Evolutionary conservation across 2,888 invertebrate species (phyloP).

Genomic region (Chrysotoxum bicinctum): DNA sequence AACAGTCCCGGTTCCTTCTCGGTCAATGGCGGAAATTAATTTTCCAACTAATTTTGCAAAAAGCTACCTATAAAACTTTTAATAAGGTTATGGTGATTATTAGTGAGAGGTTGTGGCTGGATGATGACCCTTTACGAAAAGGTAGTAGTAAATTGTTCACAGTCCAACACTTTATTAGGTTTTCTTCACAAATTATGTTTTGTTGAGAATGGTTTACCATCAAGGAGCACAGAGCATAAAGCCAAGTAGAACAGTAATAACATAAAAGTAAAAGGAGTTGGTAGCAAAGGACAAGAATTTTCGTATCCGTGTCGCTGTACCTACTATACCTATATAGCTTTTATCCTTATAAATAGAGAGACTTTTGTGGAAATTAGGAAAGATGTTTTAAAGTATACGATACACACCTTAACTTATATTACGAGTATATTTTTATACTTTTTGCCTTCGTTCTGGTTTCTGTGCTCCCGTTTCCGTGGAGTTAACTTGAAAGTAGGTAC

Average conservation of each 20-base stretch:
- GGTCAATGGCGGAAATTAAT: constrained; percentile 71
- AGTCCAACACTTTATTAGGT: constrained; percentile 62
- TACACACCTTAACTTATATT: constrained; percentile 2
- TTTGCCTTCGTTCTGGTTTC: not conserved
- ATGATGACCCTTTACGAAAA: constrained; percentile 62
- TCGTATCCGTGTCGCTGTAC: constrained; percentile 3
- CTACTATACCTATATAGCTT: not conserved
- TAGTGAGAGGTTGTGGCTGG: constrained; percentile 60
- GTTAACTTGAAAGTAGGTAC: constrained; percentile 23
- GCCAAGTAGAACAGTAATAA: not conserved
- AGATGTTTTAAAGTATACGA: constrained; percentile 37
- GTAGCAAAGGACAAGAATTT: not conserved
- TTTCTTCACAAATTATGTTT: constrained; percentile 42
- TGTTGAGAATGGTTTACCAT: constrained; percentile 45
- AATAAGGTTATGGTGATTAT: constrained; percentile 70
- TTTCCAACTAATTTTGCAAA: constrained; percentile 71
- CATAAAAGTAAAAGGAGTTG: constrained; percentile 32
- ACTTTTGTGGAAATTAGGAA: constrained; percentile 61
- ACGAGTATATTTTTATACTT: not conserved
- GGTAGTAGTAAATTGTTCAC: constrained; percentile 54
- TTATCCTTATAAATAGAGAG: not conserved
- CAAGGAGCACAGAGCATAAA: constrained; percentile 19
- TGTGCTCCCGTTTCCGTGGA: constrained; percentile 23
- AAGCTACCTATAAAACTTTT: constrained; percentile 68
- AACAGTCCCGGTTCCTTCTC: not conserved